These are phyloP conservation scores for Yponomeuta cagnagella DNA, from an alignment of 2,888 invertebrate genomes.

Conservation along the genomic window DNA sequence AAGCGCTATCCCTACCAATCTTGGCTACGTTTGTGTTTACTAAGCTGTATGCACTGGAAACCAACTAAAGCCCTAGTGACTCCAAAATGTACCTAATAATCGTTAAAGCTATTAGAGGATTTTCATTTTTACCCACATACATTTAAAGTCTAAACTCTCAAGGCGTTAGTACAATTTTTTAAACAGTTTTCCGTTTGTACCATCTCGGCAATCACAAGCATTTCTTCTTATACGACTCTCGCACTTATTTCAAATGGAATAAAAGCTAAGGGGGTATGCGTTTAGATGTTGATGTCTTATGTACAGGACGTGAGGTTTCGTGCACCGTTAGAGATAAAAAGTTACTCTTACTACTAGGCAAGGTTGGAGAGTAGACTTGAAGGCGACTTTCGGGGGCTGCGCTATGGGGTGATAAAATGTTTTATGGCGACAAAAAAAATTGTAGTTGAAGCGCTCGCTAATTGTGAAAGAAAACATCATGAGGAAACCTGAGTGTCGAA, in stretches of 20 bases:
- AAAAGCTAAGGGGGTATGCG: background rate
- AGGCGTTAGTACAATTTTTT: background rate
- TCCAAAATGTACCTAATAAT: background rate
- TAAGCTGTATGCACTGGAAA: background rate
- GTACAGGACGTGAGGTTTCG: background rate
- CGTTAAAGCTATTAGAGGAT: background rate
- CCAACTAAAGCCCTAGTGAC: background rate
- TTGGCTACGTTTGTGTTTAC: no score
- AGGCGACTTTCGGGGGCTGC: background rate
- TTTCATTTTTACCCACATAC: background rate
- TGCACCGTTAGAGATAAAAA: constrained; percentile 11
- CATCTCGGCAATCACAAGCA: background rate
- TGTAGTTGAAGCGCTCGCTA: no score
- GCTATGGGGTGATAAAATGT: constrained; percentile 1
- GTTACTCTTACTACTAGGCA: background rate
- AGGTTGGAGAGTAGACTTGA: constrained; percentile 7
- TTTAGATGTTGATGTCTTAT: background rate
- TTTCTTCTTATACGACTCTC: background rate
- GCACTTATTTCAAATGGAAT: background rate
- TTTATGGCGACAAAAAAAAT: background rate
- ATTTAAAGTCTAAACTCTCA: background rate
- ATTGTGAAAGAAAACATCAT: no score
- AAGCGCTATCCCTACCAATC: no score
- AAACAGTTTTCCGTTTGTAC: background rate
- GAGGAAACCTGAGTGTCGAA: no score